Conservation (phyloP, 2,113 vertebrate genomes). For the Nothoprocta perdicaria region DNA sequence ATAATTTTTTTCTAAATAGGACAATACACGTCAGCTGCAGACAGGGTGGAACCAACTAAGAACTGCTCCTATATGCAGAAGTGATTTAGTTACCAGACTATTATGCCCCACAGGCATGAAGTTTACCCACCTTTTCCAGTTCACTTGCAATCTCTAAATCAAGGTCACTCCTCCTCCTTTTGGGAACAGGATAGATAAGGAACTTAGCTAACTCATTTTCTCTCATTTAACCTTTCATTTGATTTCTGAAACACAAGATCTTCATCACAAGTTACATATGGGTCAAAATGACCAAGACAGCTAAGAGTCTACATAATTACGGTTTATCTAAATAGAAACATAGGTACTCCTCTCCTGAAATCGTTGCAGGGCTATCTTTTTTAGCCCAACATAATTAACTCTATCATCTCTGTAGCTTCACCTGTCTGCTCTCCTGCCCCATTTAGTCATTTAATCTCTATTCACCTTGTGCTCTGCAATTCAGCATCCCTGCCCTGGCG, state of each 20-base stretch:
- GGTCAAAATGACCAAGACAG: slow-evolving; percentile 43
- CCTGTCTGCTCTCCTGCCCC: not conserved
- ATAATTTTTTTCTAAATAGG: slow-evolving; percentile 49
- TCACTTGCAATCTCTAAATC: not conserved
- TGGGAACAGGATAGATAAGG: not conserved
- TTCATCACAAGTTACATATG: slow-evolving; percentile 8
- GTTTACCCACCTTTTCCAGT: not conserved
- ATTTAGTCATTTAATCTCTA: not conserved
- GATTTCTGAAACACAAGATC: not conserved
- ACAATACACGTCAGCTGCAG: not conserved
- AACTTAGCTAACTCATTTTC: not conserved
- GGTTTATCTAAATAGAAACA: slow-evolving; percentile 65
- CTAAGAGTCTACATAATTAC: slow-evolving; percentile 49
- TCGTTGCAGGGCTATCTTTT: slow-evolving; percentile 16
- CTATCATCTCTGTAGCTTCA: not conserved
- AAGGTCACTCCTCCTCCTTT: not conserved
- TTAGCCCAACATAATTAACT: slow-evolving; percentile 11
- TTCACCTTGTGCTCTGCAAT: not conserved
- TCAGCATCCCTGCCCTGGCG: not conserved
- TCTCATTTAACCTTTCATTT: not conserved
- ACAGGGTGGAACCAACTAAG: slow-evolving; percentile 34
- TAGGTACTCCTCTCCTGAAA: slow-evolving; percentile 49
- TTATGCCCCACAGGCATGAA: not conserved
- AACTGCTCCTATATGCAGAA: slow-evolving; percentile 17
- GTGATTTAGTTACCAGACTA: slow-evolving; percentile 8